Evolutionary conservation across 2,888 invertebrate genomes (phyloP), one percentile per base, ranked within the genome.

Genomic region (Pterostichus niger): DNA sequence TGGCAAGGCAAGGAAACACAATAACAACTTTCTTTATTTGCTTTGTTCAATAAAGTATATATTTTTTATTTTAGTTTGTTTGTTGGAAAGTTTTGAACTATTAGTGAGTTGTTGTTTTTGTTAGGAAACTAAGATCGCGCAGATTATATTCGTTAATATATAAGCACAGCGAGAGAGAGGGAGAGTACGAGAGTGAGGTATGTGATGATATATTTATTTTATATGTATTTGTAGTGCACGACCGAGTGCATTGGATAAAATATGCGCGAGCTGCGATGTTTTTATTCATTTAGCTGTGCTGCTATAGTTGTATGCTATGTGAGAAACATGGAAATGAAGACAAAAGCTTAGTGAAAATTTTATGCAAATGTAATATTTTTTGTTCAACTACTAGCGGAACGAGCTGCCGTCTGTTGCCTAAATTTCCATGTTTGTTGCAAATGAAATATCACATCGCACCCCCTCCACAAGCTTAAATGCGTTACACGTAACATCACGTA

Each of bases 291-390:
- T 75, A 61, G 6, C 24, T 24, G 3, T 24, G 24, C 54, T 24
- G 24, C 54, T 11, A 52, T 56, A 52, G 76, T 52, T 35, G 7
- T 24, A 24, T 24, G 24, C 13, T 52, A 35, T 76, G 76, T 33
- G 76, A 56, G 56, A 76, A 76, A 56, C 76, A 54, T 31, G 35
- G 56, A 46, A 56, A 76, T 76, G 52, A 76, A 76, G 76, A 76
- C 56, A 76, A 76, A 75, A 76, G 76, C 76, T 52, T 35, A 54
- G 52, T 76, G 76, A 31, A 54, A 76, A 76, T 76, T 76, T 54
- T 76, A 76, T 76, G 76, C 76, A 76, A 76, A 76, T 76, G 76
- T 54, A 76, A 76, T 76, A 54, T 52, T 52, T 76, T 76, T 76
- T 76, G 76, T 76, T 54, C 31, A 54, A 76, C 54, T 52, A 52